phyloP scores from a whole-genome alignment of 1,140 invertebrate species.

The Maniola jurtina region DNA sequence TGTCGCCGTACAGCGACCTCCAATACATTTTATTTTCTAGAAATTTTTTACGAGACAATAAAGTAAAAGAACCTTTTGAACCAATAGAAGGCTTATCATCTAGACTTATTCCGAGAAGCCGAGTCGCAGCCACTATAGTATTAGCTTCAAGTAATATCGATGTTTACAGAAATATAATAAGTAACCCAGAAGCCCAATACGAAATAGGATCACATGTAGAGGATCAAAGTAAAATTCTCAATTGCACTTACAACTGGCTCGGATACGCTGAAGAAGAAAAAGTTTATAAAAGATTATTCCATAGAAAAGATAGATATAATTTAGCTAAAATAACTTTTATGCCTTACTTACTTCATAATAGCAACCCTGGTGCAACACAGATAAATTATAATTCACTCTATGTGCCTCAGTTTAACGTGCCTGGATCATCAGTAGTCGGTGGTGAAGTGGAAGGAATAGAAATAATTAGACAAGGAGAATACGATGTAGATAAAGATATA shows the following conservation, averaged over 20 bases:
- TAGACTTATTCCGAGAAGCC: conserved; percentile 89
- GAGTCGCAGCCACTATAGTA: conserved; percentile 93
- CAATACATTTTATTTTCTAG: conserved; percentile 92
- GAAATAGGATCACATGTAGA: conserved; percentile 97
- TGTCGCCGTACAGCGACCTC: conserved; percentile 90
- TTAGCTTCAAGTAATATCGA: conserved; percentile 94
- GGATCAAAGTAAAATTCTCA: conserved; percentile 95
- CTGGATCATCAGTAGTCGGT: conserved; percentile 85
- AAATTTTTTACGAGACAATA: conserved; percentile 93
- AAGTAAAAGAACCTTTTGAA: conserved; percentile 92
- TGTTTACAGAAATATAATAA: conserved; percentile 94
- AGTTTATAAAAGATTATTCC: conserved; percentile 91
- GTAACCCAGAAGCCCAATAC: conserved; percentile 93
- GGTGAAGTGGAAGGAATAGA: conserved; percentile 94
- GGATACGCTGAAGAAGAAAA: conserved; percentile 87
- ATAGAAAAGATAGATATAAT: conserved; percentile 95
- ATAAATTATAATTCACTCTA: conserved; percentile 85
- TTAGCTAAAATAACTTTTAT: conserved; percentile 92
- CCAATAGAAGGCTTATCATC: conserved; percentile 80
- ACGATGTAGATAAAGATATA: conserved; percentile 93
- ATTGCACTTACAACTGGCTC: conserved; percentile 97
- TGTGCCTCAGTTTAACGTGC: conserved; percentile 86
- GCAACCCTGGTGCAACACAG: conserved; percentile 89
- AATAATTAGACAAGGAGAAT: conserved; percentile 87
- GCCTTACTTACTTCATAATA: conserved; percentile 91